phyloP scores from a whole-genome alignment of 2,113 vertebrate species.

The Pomatorhinus ruficollis region DNA sequence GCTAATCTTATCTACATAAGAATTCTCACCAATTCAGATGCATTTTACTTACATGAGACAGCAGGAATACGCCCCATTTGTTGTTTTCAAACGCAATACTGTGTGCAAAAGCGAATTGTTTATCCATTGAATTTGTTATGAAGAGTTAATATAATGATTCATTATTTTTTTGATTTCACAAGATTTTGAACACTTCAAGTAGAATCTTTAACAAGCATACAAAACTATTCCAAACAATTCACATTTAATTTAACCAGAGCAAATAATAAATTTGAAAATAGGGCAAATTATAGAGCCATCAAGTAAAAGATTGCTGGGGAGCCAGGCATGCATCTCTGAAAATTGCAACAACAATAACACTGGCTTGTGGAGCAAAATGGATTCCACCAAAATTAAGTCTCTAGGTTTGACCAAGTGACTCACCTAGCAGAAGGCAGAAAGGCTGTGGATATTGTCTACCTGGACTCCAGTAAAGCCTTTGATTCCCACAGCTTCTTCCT shows the following conservation, averaged over 20 bases:
- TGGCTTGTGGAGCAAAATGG: background rate
- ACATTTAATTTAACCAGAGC: background rate
- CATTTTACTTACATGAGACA: background rate
- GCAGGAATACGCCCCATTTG: background rate
- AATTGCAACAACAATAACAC: background rate
- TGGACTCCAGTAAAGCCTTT: background rate
- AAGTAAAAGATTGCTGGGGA: background rate
- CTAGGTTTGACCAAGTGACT: background rate
- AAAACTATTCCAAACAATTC: background rate
- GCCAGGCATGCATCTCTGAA: background rate
- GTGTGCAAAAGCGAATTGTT: background rate
- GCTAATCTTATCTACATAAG: background rate
- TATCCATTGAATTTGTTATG: background rate
- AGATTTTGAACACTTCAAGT: background rate
- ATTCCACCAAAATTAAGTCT: background rate
- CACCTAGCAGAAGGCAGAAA: background rate
- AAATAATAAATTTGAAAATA: background rate
- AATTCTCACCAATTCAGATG: background rate
- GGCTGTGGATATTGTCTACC: background rate
- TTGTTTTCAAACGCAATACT: background rate
- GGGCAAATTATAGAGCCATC: background rate
- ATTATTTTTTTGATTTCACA: background rate
- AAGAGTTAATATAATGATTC: background rate
- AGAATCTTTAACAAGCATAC: background rate
- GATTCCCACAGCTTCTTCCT: background rate